phyloP scores from a whole-genome alignment of 1,140 invertebrate species.

The Hesperophylax magnus region DNA sequence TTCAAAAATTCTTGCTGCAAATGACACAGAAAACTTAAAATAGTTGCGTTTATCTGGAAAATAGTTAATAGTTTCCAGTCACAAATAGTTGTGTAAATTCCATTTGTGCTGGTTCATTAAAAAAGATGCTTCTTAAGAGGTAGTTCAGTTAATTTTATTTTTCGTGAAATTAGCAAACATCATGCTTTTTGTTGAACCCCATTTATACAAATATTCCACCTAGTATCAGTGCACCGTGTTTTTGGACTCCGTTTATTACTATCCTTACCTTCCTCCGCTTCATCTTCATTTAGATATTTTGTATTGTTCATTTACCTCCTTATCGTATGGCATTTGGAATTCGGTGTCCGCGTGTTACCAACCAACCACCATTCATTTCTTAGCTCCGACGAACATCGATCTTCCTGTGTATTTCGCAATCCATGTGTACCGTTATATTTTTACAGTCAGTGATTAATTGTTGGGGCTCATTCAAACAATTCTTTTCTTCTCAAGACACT shows the following conservation, averaged over 20 bases:
- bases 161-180: too few species aligned
- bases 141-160: too few species aligned
- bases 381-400: background rate
- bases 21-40: too few species aligned
- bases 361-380: constrained; percentile 12
- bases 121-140: too few species aligned
- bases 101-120: too few species aligned
- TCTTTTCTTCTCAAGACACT: background rate
- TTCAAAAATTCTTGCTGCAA: too few species aligned
- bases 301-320: background rate
- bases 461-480: background rate
- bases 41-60: too few species aligned
- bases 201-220: too few species aligned
- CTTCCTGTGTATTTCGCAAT: background rate
- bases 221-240: background rate
- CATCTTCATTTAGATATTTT: too few species aligned
- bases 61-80: too few species aligned
- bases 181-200: too few species aligned
- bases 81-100: too few species aligned
- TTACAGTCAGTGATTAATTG: constrained; percentile 16
- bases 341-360: constrained; percentile 1
- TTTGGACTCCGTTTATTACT: background rate
- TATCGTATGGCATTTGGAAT: background rate
- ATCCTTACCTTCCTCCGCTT: background rate
- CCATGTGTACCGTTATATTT: background rate